Evolutionary conservation across 2,888 invertebrate genomes (phyloP).

Genomic region (Ctena decussata): DNA sequence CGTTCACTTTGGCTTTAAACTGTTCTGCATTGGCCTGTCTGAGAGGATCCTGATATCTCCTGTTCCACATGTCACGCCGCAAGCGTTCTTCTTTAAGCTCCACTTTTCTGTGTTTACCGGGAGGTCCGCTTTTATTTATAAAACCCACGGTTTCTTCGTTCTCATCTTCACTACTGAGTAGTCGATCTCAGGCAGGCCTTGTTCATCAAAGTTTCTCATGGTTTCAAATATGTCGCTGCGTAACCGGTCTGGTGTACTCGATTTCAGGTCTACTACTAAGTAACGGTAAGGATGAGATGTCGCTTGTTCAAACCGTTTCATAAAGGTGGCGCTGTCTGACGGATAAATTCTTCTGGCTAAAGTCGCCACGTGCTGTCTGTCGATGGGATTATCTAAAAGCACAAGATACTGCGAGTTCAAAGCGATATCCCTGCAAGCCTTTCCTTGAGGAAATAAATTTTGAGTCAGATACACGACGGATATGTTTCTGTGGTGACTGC

Average conservation of each 20-base stretch:
- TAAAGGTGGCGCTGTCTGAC: neutral
- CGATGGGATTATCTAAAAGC: conserved; percentile 31
- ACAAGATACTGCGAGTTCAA: conserved; percentile 19
- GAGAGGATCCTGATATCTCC: neutral
- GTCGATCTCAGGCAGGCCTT: neutral
- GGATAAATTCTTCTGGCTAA: conserved; percentile 24
- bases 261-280: conserved; percentile 6
- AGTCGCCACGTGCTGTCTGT: conserved; percentile 28
- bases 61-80: too few species aligned
- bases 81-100: too few species aligned
- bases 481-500: neutral
- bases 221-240: neutral
- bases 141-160: neutral
- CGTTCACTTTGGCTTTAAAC: neutral
- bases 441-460: neutral
- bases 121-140: neutral
- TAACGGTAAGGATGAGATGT: conserved; percentile 2
- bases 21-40: neutral
- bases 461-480: neutral
- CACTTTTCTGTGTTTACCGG: neutral
- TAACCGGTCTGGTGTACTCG: conserved; percentile 8
- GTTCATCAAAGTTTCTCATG: neutral
- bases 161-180: neutral
- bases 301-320: conserved; percentile 17
- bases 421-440: neutral